Base-by-base conservation (phyloP, 2,888 invertebrate species). In the Himalopsyche kuldschensis region DNA sequence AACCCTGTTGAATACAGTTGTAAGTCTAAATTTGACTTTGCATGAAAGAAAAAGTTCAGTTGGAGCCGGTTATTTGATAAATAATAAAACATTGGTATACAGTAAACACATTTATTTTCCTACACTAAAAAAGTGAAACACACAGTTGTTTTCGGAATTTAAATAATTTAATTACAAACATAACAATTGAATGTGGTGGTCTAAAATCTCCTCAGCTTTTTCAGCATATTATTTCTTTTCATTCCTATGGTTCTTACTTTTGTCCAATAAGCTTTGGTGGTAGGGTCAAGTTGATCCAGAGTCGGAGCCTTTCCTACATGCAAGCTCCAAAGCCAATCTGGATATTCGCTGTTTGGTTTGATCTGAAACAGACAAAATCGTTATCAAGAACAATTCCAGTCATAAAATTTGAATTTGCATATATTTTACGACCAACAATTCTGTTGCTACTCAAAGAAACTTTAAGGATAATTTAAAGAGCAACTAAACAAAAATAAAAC, bases 261-360 rank as follows among this genome's bases (percentile, higher is more conserved):
- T 87, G 93, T 90, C 97, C 98, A 98, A 90, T 98, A 99, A 87
- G 94, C 92, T 89, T 95, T 95, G 11, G 95, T 93, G 87, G 94
- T 91, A 4, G 96, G 96, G 89, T 97, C 97, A 84, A 98, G 88
- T 87, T 96, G 95, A 82, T 95, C 94, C 0, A 98, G 89, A 0
- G 93, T 91, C 5, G 93, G 92, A 5, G 95, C 92, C 5, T 92
- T 89, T 3, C 95, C 95, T 20, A 93, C 93, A 87, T 93, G 90
- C 17, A 98, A 88, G 3, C 88, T 91, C 98, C 98, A 98, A 84
- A 99, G 90, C 98, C 98, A 99, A 1, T 95, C 95, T 0, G 98
- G 99, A 90, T 99, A 99, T 88, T 97, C 97, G 30, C 91, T 92
- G 88, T 97, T 95, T 0, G 94, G 93, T 89, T 94, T 95, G 24